These are phyloP conservation scores for Papilio machaon DNA, from an alignment of 1,140 invertebrate genomes.

Conservation along the genomic window DNA sequence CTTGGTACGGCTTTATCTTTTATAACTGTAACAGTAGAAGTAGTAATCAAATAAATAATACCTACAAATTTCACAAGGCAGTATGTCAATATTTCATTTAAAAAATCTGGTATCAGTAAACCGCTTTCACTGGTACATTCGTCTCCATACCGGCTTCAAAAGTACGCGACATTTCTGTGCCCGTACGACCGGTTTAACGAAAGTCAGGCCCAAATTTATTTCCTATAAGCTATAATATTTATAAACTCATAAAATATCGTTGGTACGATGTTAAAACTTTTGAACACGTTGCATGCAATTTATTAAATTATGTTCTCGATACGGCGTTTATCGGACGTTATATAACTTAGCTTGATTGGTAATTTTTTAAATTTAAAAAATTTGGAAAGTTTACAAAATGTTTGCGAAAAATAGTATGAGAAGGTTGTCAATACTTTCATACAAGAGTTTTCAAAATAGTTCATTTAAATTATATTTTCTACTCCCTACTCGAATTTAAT, in stretches of 20 bases:
- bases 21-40: too few species aligned
- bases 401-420: background rate
- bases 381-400: background rate
- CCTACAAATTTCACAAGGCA: background rate
- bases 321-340: background rate
- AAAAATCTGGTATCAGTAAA: background rate
- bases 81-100: constrained; percentile 16
- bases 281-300: background rate
- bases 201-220: constrained; percentile 12
- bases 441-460: too few species aligned
- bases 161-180: constrained; percentile 15
- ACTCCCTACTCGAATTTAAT: too few species aligned
- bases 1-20: too few species aligned
- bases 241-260: background rate
- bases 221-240: background rate
- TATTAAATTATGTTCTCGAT: constrained; percentile 14
- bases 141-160: background rate
- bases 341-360: background rate
- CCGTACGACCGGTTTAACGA: constrained; percentile 10
- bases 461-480: too few species aligned
- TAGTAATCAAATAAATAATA: background rate
- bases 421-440: too few species aligned
- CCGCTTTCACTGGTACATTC: constrained; percentile 15
- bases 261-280: background rate
- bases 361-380: background rate